These are phyloP conservation scores for Exephanes ischioxanthus DNA, from an alignment of 2,888 invertebrate species.

Conservation along the genomic window DNA sequence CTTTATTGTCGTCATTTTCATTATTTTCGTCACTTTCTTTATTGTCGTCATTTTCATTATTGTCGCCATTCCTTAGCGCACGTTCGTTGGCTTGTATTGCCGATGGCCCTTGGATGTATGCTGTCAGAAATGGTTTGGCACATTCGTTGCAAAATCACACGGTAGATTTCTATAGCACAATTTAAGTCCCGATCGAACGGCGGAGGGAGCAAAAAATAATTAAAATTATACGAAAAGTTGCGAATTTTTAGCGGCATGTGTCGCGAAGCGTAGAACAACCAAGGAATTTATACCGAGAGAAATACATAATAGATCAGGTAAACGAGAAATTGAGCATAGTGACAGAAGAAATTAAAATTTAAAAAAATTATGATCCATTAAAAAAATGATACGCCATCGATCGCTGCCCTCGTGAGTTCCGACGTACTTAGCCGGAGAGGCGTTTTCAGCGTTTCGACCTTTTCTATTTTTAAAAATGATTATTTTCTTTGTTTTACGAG, in stretches of 20 bases:
- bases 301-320: not conserved
- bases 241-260: not conserved
- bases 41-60: not conserved
- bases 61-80: no score
- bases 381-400: not conserved
- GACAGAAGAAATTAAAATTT: not conserved
- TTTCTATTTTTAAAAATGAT: not conserved
- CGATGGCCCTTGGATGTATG: not conserved
- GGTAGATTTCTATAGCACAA: not conserved
- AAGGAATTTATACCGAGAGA: not conserved
- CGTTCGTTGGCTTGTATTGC: no score
- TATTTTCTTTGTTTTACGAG: not conserved
- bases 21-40: not conserved
- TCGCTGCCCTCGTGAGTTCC: not conserved
- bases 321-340: not conserved
- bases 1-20: not conserved
- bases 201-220: not conserved
- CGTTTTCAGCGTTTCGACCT: not conserved
- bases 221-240: not conserved
- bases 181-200: not conserved
- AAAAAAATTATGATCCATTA: not conserved
- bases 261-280: not conserved
- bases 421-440: not conserved
- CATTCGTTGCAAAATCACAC: not conserved
- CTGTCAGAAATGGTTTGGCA: not conserved